These are phyloP conservation scores for Tetramorium parvispinum DNA, from an alignment of 1,140 invertebrate species.

Conservation along the genomic window DNA sequence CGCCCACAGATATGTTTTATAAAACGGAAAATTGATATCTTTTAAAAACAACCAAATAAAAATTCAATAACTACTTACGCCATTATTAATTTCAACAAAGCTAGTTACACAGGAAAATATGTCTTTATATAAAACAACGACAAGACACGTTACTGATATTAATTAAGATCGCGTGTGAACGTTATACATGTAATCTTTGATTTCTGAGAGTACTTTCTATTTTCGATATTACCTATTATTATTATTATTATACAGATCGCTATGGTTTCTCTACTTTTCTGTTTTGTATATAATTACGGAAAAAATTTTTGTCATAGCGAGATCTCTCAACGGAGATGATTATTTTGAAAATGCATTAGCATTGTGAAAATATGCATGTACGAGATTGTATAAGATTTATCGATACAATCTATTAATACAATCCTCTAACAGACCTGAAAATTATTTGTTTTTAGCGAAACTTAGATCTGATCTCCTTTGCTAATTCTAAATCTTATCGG, in stretches of 20 bases:
- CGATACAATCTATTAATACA: neutral
- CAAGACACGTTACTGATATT: slow-evolving; percentile 1
- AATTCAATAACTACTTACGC: slow-evolving; percentile 42
- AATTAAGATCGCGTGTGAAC: neutral
- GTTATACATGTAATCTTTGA: slow-evolving; percentile 23
- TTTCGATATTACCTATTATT: no score
- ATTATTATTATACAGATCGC: neutral
- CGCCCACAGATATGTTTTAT: slow-evolving; percentile 36
- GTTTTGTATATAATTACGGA: neutral
- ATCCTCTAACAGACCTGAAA: neutral
- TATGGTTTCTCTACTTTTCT: neutral
- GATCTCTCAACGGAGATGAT: no score
- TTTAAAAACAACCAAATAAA: slow-evolving; percentile 50
- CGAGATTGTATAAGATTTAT: neutral
- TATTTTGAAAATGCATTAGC: slow-evolving; percentile 36
- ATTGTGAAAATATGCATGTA: slow-evolving; percentile 36
- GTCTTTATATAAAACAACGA: neutral
- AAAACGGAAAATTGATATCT: slow-evolving; percentile 52
- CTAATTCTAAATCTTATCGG: neutral
- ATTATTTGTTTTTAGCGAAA: neutral
- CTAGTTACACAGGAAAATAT: neutral
- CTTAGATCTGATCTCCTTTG: neutral
- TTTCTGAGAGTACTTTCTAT: slow-evolving; percentile 47
- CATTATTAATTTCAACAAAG: slow-evolving; percentile 28
- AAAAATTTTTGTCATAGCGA: neutral